Percentiles rank a stretch among this genome's conserved stretches.
Evolutionary conservation across 1,140 invertebrate genomes (phyloP).

Genomic region (Pomacea maculata): DNA sequence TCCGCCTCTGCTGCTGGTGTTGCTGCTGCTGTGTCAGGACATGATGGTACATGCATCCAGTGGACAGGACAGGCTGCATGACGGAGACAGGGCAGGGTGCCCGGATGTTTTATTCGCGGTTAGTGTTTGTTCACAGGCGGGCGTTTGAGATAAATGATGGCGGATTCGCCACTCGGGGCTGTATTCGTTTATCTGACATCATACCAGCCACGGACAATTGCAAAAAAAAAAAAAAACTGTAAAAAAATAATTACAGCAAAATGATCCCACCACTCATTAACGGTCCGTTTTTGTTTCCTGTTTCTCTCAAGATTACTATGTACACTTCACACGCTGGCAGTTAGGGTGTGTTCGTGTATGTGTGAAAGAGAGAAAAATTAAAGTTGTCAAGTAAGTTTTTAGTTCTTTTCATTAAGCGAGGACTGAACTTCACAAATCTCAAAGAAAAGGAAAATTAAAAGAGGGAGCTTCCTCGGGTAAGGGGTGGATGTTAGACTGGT

Average conservation of each 20-base stretch:
- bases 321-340: no score
- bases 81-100: not conserved
- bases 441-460: no score
- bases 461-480: no score
- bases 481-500: no score
- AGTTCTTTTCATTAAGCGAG: no score
- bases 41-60: no score
- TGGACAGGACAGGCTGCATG: not conserved
- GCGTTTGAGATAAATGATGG: slow-evolving; percentile 10
- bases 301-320: no score
- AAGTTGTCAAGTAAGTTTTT: not conserved
- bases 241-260: not conserved
- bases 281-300: no score
- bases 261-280: not conserved
- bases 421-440: no score
- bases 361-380: not conserved
- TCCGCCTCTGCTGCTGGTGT: no score
- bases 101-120: not conserved
- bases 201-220: not conserved
- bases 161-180: slow-evolving; percentile 14
- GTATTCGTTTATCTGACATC: not conserved
- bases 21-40: no score
- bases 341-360: not conserved
- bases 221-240: not conserved
- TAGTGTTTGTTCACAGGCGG: not conserved